Conservation (phyloP, 1,140 invertebrate genomes). For the Sminthurides bifidus region DNA sequence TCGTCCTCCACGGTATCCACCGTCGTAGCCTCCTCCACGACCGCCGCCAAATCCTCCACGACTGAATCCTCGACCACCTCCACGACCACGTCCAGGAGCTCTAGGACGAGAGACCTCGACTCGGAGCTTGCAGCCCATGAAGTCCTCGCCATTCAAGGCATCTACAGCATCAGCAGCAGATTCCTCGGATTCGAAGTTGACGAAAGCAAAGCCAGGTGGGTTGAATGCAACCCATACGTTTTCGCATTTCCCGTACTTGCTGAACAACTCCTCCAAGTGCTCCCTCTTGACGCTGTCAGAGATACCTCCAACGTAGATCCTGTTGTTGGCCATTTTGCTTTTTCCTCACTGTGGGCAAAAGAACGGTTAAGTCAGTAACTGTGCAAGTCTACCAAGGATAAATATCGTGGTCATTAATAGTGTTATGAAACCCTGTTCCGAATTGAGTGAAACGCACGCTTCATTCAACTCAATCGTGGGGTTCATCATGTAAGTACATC, state of each 20-base stretch:
- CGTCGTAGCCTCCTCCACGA: slow-evolving; percentile 33
- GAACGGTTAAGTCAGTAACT: no score
- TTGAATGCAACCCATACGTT: slow-evolving; percentile 92
- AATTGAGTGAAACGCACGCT: no score
- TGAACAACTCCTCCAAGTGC: slow-evolving; percentile 70
- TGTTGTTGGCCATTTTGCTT: slow-evolving; percentile 40
- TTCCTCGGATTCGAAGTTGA: slow-evolving; percentile 89
- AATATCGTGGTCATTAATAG: no score
- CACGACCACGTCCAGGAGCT: slow-evolving; percentile 41
- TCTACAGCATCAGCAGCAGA: slow-evolving; percentile 89
- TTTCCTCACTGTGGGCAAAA: no score
- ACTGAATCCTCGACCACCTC: slow-evolving; percentile 26
- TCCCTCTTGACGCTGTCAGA: slow-evolving; percentile 73
- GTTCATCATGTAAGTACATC: no score
- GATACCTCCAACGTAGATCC: slow-evolving; percentile 73
- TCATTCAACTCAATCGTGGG: no score
- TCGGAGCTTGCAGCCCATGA: slow-evolving; percentile 56
- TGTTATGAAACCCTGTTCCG: no score
- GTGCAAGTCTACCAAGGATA: no score
- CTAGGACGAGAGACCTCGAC: slow-evolving; percentile 68
- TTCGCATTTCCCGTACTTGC: slow-evolving; percentile 80
- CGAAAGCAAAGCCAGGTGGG: slow-evolving; percentile 94
- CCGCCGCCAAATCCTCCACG: slow-evolving; percentile 40
- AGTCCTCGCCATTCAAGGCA: slow-evolving; percentile 66
- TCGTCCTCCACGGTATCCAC: slow-evolving; percentile 25